Conservation (phyloP, 2,797 vertebrate species). For the Rhyacichthys aspro region DNA sequence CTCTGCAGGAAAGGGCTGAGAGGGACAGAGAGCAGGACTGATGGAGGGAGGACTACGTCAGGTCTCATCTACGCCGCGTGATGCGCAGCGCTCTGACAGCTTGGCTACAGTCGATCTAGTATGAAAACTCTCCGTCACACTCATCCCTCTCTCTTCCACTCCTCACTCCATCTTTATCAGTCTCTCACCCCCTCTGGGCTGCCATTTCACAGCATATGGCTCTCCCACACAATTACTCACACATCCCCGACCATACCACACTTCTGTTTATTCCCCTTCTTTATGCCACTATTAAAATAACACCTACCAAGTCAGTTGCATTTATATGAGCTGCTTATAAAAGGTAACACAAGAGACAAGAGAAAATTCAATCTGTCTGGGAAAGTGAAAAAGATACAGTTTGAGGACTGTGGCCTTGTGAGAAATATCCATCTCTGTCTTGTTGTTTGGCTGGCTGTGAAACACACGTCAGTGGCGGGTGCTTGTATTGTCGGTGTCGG, state of each 20-base stretch:
- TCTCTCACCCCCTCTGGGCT: conserved; percentile 60
- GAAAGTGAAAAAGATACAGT: neutral
- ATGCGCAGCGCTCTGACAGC: conserved; percentile 51
- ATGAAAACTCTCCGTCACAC: conserved; percentile 19
- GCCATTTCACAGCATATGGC: conserved; percentile 66
- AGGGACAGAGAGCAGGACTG: conserved; percentile 43
- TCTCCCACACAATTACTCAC: conserved; percentile 56
- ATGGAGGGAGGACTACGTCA: conserved; percentile 61
- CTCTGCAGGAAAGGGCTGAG: conserved; percentile 58
- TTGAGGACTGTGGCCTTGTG: neutral
- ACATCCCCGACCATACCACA: conserved; percentile 33
- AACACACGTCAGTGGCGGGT: conserved; percentile 4
- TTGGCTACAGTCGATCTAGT: conserved; percentile 33
- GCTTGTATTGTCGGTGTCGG: neutral
- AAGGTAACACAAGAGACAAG: neutral
- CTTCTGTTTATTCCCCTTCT: conserved; percentile 13
- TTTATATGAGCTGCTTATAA: conserved; percentile 39
- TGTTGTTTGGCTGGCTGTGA: conserved; percentile 13
- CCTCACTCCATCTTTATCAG: conserved; percentile 44
- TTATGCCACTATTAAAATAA: conserved; percentile 26
- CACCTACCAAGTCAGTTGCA: conserved; percentile 15
- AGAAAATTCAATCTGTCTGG: neutral
- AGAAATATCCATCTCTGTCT: conserved; percentile 16
- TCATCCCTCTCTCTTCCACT: conserved; percentile 10
- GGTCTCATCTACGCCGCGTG: conserved; percentile 58